Base-by-base conservation (phyloP, 2,113 vertebrate genomes). In the Trematomus loennbergii region DNA sequence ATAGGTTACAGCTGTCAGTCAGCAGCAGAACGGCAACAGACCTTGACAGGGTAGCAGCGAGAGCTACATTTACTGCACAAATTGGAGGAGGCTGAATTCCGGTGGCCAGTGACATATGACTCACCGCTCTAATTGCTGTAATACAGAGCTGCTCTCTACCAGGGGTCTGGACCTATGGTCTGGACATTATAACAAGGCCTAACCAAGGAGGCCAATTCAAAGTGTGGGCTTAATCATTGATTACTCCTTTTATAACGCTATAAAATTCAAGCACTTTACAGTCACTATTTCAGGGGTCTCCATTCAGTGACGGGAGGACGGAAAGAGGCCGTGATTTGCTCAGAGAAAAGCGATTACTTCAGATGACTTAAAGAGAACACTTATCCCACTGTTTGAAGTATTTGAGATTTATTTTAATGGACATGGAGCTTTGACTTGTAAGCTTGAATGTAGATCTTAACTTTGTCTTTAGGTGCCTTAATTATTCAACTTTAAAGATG, bases 81-180 rank as follows among this genome's bases (percentile, higher is more conserved):
- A 75, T 72, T 50, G 72, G 72, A 78, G 45, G 61, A 54, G 45
- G 57, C 73, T 54, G 66, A 84, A 83, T 60, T 45, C 81, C n/a
- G 25, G 82, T 84, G 88, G 76, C 82, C 79, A 54, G 72, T 84
- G 81, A 87, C 88, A 87, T 87, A 92, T 93, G 93, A 93, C 79
- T 95, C 92, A 95, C 57, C 36, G 3, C 75, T 84, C 67, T 87
- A 87, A 94, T 89, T 90, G 86, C 77, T 84, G 65, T 76, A 87
- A 88, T 81, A 82, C 79, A 86, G 83, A 89, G 87, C 75, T 45
- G 62, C 59, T 91, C 82, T 75, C 71, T 78, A 76, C 67, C 54
- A 54, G 82, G 80, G 83, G 61, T 79, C 65, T 52, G 65, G 49
- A 46, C 59, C n/a, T n/a, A n/a, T n/a, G 83, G 61, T 79, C 65